A percentile compares a stretch with the other conserved stretches of the same genome.
These are phyloP conservation scores for Nomada lathburiana DNA, from an alignment of 2,888 invertebrate species.

Conservation along the genomic window DNA sequence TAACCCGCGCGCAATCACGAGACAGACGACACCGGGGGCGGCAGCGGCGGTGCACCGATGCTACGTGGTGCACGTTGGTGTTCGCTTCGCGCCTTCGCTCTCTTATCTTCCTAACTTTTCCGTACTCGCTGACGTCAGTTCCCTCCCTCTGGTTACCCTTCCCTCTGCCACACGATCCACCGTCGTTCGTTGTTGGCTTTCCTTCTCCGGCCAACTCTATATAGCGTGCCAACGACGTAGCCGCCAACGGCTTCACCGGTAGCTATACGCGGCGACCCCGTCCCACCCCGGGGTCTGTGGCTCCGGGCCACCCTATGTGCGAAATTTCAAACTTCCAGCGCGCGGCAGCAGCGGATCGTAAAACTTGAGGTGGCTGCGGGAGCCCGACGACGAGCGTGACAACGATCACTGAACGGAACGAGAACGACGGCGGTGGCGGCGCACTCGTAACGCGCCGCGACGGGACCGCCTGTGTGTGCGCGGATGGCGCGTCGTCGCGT, in stretches of 20 bases:
- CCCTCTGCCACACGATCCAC: not conserved
- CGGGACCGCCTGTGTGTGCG: not conserved
- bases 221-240: not conserved
- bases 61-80: too few species aligned
- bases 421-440: conserved; percentile 21
- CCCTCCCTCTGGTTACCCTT: conserved; percentile 15
- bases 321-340: conserved; percentile 78
- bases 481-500: conserved; percentile 27
- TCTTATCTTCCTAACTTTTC: conserved; percentile 77
- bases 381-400: conserved; percentile 66
- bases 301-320: conserved; percentile 69
- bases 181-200: conserved; percentile 29
- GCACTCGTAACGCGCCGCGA: conserved; percentile 30
- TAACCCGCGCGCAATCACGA: conserved; percentile 73
- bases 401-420: conserved; percentile 63
- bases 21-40: conserved; percentile 65
- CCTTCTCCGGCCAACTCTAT: conserved; percentile 41
- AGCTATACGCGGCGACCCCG: conserved; percentile 48
- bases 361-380: conserved; percentile 75
- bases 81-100: conserved; percentile 62
- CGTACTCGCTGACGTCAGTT: conserved; percentile 72
- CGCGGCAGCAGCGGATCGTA: conserved; percentile 73
- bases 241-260: conserved; percentile 52
- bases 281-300: conserved; percentile 51
- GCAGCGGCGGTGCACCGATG: not conserved